These are phyloP conservation scores for Ophioderma brevispina DNA, from an alignment of 35 echinoderm and acorn worm species.

Conservation along the genomic window DNA sequence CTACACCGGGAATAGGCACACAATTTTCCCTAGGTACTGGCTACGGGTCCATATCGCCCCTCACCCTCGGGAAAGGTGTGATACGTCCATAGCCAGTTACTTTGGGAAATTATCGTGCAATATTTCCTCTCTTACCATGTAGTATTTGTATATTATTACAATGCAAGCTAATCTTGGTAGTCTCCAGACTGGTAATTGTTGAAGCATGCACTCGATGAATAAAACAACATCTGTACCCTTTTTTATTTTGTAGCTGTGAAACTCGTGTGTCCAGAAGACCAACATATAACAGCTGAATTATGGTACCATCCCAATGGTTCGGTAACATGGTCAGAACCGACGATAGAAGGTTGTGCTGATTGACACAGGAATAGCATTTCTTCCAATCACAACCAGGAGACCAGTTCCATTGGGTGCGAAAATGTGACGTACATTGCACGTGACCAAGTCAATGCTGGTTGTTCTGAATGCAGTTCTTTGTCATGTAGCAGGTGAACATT, in stretches of 20 bases:
- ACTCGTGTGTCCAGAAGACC: neutral
- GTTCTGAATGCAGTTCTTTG: neutral
- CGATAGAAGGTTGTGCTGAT: neutral
- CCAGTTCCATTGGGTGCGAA: neutral
- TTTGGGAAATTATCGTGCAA: too few species aligned
- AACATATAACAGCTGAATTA: neutral
- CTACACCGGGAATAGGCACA: too few species aligned
- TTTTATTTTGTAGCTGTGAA: neutral
- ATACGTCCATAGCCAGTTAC: too few species aligned
- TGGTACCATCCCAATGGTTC: neutral
- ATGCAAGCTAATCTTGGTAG: too few species aligned
- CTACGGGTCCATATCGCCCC: too few species aligned
- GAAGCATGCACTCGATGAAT: too few species aligned
- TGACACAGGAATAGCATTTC: neutral
- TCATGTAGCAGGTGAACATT: neutral
- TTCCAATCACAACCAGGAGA: neutral
- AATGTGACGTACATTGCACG: neutral
- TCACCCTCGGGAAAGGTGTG: too few species aligned
- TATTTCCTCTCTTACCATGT: too few species aligned
- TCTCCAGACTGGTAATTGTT: too few species aligned
- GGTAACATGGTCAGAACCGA: neutral
- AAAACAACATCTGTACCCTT: too few species aligned
- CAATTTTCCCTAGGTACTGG: too few species aligned
- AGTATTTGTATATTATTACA: too few species aligned
- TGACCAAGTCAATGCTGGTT: neutral